Evolutionary conservation across 1,140 invertebrate species (phyloP).

Genomic region (Euwallacea fornicatus): DNA sequence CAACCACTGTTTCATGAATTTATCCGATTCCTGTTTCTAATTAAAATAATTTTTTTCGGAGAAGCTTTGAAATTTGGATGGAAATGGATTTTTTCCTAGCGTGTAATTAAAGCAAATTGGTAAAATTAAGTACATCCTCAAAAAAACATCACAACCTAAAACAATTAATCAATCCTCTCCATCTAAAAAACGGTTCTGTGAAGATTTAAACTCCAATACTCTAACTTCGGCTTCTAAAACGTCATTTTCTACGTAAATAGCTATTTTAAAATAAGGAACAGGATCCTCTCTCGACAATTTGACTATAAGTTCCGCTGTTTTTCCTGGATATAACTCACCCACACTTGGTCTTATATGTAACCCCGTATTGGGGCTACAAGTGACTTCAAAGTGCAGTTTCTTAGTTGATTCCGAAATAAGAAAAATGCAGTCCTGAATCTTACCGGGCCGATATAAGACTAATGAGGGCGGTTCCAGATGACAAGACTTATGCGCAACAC

Average conservation of each 20-base stretch:
- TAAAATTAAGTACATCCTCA: conserved; percentile 1
- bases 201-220: conserved; percentile 14
- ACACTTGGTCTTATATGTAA: conserved; percentile 33
- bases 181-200: conserved; percentile 28
- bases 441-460: conserved; percentile 39
- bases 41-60: too few relatives aligned
- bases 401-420: conserved; percentile 38
- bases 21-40: too few relatives aligned
- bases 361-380: conserved; percentile 23
- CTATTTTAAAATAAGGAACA: conserved; percentile 36
- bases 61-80: too few relatives aligned
- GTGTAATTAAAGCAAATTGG: not conserved
- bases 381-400: conserved; percentile 37
- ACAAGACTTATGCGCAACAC: conserved; percentile 23
- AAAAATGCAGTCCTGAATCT: conserved; percentile 40
- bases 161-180: conserved; percentile 16
- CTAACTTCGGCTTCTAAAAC: conserved; percentile 42
- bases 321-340: conserved; percentile 37
- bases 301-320: conserved; percentile 37
- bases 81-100: too few relatives aligned
- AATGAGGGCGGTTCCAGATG: conserved; percentile 40
- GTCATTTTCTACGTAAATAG: conserved; percentile 41
- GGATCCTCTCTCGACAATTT: conserved; percentile 14
- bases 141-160: conserved; percentile 20
- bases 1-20: too few relatives aligned